Evolutionary conservation across 2,888 invertebrate species (phyloP), one percentile per base, ranked within the genome.

Genomic region (Nephrotoma guestfalica): DNA sequence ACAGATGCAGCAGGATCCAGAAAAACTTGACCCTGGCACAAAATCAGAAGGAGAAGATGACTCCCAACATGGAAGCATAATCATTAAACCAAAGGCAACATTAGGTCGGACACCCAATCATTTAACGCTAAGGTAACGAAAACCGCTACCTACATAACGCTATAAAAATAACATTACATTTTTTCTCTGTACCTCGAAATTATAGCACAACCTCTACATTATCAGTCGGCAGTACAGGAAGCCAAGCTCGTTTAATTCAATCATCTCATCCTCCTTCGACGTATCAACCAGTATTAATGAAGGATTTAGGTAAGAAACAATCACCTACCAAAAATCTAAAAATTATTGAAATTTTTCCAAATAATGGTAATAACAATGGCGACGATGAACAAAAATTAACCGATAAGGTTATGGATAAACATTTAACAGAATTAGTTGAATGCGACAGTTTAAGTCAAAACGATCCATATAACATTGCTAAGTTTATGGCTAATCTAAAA

Each of bases 91-190:
- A 92, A 93, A 93, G 90, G 92, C 92, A 88, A 92, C 96, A 89
- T 93, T 97, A 91, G 97, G 97, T 89, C 94, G 96, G 90, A 97
- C 97, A 89, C 97, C 98, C 90, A 97, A 97, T 94, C 97, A 97
- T 93, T 94, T 98, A 92, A 97, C 97, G 88, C 93, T 97, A 92
- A 95, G 95, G 95, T 95, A 91, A 89, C 0, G 30, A 89, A 86
- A 41, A 43, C 4, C n/a, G 18, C 4, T 4, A 42, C 15, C 43
- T 18, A 11, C 47, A 11, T 41, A 13, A 30, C 40, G 15, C 9
- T 47, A 47, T 51, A 51, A 51, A 30, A 86, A 13, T 43, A 43
- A 84, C 86, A 86, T 30, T 71, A 86, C 1, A 18, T 71, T 83
- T 7, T 43, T 83, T 30, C 30, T 30, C 45, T 86, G 40, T 57